Evolutionary conservation across 53 echinoderm and acorn worm species (phyloP).

Genomic region (Holothuria scabra): DNA sequence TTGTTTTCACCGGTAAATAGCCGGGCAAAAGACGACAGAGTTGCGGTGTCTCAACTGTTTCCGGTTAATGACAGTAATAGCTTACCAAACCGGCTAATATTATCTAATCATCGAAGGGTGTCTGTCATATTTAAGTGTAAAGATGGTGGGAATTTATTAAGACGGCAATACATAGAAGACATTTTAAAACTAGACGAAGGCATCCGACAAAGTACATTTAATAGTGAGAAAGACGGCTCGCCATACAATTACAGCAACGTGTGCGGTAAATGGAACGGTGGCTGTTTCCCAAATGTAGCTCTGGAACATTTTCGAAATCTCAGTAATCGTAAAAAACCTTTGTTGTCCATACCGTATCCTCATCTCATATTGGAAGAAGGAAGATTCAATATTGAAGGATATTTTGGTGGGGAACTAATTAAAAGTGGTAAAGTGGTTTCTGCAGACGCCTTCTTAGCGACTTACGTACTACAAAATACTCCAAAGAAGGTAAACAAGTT

Average conservation of each 20-base stretch:
- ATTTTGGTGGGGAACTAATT: conserved; percentile 19
- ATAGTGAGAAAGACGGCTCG: neutral
- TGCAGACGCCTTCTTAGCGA: conserved; percentile 40
- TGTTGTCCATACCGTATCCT: neutral
- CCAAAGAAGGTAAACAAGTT: conserved; percentile 29
- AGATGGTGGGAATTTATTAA: conserved; percentile 50
- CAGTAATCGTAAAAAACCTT: neutral
- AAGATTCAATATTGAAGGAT: conserved; percentile 10
- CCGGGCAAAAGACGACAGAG: conserved; percentile 67
- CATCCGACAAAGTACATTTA: too few species aligned
- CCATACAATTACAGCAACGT: conserved; percentile 3
- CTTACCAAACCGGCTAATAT: conserved; percentile 56
- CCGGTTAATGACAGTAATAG: conserved; percentile 70
- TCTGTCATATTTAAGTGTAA: conserved; percentile 3
- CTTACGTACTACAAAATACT: conserved; percentile 49
- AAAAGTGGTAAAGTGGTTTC: conserved; percentile 36
- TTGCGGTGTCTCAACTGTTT: conserved; percentile 46
- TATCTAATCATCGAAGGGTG: conserved; percentile 57
- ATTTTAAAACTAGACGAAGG: conserved; percentile 45
- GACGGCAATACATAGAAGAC: conserved; percentile 52
- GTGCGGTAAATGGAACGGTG: conserved; percentile 32
- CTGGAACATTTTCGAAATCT: neutral
- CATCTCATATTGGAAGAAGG: conserved; percentile 22
- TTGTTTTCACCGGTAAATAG: conserved; percentile 82
- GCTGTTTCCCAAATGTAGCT: conserved; percentile 55